These are phyloP conservation scores for Hemibagrus wyckioides DNA, from an alignment of 2,113 vertebrate genomes.

Conservation along the genomic window DNA sequence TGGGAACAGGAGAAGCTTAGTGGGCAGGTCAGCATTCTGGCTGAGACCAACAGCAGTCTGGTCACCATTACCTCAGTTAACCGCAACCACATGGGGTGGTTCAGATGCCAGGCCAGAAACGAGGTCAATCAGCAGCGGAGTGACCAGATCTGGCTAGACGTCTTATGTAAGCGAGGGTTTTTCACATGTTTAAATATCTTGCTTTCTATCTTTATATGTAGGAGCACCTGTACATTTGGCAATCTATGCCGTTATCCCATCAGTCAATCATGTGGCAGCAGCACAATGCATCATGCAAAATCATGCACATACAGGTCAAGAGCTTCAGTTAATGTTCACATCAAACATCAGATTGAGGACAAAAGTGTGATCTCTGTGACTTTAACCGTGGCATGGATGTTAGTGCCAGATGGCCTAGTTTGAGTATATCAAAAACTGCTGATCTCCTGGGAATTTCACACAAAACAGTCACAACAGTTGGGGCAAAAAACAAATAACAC, in stretches of 20 bases:
- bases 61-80: constrained; percentile 71
- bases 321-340: neutral
- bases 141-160: constrained; percentile 76
- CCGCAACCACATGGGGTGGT: constrained; percentile 84
- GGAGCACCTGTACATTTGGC: neutral
- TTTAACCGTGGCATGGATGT: neutral
- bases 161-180: constrained; percentile 81
- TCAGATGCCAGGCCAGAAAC: constrained; percentile 77
- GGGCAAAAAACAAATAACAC: too few species aligned
- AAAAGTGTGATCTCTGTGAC: neutral
- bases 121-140: constrained; percentile 79
- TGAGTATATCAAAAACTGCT: neutral
- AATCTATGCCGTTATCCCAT: neutral
- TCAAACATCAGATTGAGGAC: neutral
- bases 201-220: neutral
- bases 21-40: constrained; percentile 58
- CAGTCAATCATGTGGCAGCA: too few species aligned
- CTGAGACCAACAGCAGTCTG: constrained; percentile 56
- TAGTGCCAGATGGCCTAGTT: neutral
- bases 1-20: constrained; percentile 74
- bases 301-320: neutral
- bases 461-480: too few species aligned
- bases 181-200: neutral
- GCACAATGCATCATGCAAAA: too few species aligned
- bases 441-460: neutral